A percentile compares a stretch with the other conserved stretches of the same genome.
Conservation (phyloP, 2,888 invertebrate genomes). For the Graphium colonna region DNA sequence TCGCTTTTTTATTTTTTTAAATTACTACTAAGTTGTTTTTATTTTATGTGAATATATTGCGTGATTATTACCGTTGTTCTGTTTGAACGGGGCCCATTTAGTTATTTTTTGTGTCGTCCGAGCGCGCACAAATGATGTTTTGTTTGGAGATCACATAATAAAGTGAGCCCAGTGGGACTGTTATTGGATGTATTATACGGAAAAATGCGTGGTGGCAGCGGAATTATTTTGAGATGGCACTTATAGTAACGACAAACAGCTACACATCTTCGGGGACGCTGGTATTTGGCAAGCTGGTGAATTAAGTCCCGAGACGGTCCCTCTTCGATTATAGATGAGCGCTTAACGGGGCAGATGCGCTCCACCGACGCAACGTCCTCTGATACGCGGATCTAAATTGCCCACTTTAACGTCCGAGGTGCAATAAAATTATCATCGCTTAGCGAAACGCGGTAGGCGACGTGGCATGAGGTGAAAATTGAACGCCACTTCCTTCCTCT, state of each 20-base stretch:
- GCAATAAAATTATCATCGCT: conserved; percentile 19
- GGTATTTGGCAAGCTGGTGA: conserved; percentile 12
- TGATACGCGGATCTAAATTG: conserved; percentile 13
- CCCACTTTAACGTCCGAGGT: conserved; percentile 1
- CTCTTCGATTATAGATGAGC: conserved; percentile 22
- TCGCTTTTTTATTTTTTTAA: conserved; percentile 26
- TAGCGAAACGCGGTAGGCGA: conserved; percentile 6
- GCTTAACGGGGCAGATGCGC: conserved; percentile 13
- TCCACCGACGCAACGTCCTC: conserved; percentile 9
- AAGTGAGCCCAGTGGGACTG: not conserved
- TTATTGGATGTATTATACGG: not conserved
- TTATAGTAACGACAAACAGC: not conserved
- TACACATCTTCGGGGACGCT: not conserved
- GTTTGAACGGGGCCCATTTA: conserved; percentile 3
- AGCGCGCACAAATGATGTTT: not conserved
- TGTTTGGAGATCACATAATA: not conserved
- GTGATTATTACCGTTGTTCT: conserved; percentile 1
- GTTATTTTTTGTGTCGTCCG: conserved; percentile 4
- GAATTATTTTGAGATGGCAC: not conserved
- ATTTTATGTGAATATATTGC: conserved; percentile 15
- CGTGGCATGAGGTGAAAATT: conserved; percentile 5
- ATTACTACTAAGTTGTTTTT: conserved; percentile 10
- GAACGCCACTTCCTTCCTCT: not conserved
- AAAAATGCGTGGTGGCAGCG: not conserved
- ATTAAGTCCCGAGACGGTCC: conserved; percentile 11